phyloP scores from a whole-genome alignment of 2,888 invertebrate species.

The Athripsodes cinereus region DNA sequence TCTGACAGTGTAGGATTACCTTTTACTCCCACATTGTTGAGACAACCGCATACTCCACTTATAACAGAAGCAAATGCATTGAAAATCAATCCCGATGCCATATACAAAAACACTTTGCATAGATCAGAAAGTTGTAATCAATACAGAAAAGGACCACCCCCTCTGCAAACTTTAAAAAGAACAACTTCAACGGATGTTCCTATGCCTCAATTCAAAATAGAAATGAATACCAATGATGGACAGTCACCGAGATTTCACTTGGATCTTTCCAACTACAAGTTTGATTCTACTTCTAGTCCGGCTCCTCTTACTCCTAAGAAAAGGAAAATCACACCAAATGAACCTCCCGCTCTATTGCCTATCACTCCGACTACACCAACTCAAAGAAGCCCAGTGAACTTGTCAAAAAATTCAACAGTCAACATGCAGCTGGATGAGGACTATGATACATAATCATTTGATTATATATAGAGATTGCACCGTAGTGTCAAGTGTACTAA shows the following conservation, averaged over 20 bases:
- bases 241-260: constrained; percentile 6
- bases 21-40: constrained; percentile 16
- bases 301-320: constrained; percentile 5
- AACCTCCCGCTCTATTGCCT: constrained; percentile 24
- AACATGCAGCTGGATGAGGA: constrained; percentile 47
- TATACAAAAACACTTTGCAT: not conserved
- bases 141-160: constrained; percentile 16
- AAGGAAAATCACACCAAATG: constrained; percentile 10
- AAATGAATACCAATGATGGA: constrained; percentile 1
- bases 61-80: not conserved
- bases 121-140: constrained; percentile 10
- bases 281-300: constrained; percentile 9
- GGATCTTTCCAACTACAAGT: constrained; percentile 12
- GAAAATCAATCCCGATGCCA: not conserved
- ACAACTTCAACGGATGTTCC: constrained; percentile 5
- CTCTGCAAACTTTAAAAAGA: constrained; percentile 18
- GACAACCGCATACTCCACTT: constrained; percentile 17
- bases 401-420: constrained; percentile 33
- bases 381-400: constrained; percentile 35
- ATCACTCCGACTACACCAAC: constrained; percentile 28
- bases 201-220: constrained; percentile 5
- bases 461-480: too few relatives aligned
- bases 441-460: constrained; percentile 44
- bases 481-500: too few relatives aligned
- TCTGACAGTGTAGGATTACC: constrained; percentile 3